These are phyloP conservation scores for Orientallactaga sibirica DNA, from an alignment of 2,797 vertebrate species.

Conservation along the genomic window DNA sequence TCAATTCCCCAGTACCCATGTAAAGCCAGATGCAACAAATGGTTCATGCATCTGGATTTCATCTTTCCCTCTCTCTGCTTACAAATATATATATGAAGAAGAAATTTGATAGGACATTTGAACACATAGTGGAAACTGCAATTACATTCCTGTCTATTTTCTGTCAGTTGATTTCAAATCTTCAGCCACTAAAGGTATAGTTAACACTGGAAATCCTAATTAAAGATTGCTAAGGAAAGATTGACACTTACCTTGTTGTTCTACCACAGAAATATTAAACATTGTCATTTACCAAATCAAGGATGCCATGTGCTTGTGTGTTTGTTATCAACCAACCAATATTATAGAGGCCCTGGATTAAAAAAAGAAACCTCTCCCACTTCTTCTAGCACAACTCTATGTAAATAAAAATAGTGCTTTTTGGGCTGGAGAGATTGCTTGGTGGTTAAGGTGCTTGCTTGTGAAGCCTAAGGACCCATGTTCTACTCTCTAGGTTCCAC, in stretches of 20 bases:
- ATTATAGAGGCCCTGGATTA: constrained; percentile 85
- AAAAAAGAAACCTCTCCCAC: constrained; percentile 86
- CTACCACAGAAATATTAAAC: constrained; percentile 95
- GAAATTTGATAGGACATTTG: constrained; percentile 91
- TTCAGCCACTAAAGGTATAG: background rate
- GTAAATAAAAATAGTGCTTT: constrained; percentile 90
- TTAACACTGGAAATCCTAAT: background rate
- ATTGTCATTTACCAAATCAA: constrained; percentile 73
- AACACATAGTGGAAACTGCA: background rate
- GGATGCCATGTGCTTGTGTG: constrained; percentile 77
- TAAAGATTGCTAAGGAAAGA: constrained; percentile 96
- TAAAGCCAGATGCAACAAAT: no score
- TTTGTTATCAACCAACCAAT: constrained; percentile 79
- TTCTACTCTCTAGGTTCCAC: no score
- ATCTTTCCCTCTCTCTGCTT: no score
- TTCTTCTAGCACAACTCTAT: constrained; percentile 85
- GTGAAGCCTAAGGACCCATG: no score
- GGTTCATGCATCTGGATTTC: no score
- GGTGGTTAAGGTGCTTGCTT: no score
- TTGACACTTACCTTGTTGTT: constrained; percentile 94
- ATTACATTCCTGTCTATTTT: background rate
- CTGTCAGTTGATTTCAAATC: background rate
- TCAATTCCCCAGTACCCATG: no score
- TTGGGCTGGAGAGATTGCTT: no score
- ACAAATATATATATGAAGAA: constrained; percentile 84